A percentile compares a stretch with the other conserved stretches of the same genome.
These are phyloP conservation scores for Crenichthys baileyi DNA, from an alignment of 2,797 vertebrate genomes.

Conservation along the genomic window DNA sequence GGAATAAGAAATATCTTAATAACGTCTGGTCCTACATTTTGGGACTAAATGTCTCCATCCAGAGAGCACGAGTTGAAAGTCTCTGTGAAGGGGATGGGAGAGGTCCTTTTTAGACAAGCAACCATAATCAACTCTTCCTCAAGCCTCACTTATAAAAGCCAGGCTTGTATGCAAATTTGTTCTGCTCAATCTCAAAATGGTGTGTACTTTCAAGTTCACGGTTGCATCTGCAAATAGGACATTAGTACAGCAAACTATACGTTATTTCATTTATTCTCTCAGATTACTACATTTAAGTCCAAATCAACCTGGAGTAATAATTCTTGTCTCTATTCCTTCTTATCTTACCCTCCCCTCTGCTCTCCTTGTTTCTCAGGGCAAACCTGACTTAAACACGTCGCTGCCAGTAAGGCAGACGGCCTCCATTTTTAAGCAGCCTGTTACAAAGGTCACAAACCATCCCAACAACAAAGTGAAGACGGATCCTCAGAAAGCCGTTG, in stretches of 20 bases:
- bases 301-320: background rate
- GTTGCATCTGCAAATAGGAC: background rate
- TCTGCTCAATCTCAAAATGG: background rate
- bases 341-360: background rate
- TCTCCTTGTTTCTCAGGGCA: constrained; percentile 81
- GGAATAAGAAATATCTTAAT: too few species aligned
- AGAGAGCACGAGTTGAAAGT: too few species aligned
- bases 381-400: constrained; percentile 96
- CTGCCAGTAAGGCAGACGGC: constrained; percentile 97
- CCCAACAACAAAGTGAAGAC: constrained; percentile 99
- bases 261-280: background rate
- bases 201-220: background rate
- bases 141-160: background rate
- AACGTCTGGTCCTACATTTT: too few species aligned
- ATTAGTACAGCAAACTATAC: background rate
- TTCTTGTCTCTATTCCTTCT: background rate
- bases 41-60: too few species aligned
- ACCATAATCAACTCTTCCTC: background rate
- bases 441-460: constrained; percentile 99
- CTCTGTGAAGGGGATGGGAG: too few species aligned
- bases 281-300: background rate
- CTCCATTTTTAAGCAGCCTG: constrained; percentile 98
- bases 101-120: background rate
- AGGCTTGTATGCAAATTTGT: background rate
- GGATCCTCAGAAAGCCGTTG: constrained; percentile 97